Base-by-base conservation (phyloP, 2,113 vertebrate species). In the Danionella cerebrum region DNA sequence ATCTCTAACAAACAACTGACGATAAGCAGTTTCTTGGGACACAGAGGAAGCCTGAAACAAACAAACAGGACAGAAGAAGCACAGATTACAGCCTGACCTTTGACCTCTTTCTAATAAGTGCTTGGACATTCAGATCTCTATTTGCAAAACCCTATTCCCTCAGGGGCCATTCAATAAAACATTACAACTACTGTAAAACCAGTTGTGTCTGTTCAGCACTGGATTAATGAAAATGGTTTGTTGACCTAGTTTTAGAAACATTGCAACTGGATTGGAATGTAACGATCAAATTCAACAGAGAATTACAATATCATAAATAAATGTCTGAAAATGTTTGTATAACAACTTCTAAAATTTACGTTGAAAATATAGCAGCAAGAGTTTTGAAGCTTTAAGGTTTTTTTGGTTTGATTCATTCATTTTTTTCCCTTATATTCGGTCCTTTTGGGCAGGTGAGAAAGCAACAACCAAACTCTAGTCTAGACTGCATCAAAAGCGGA, bases 61-160 rank as follows among this genome's bases (percentile, higher is more conserved):
- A 68, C 44, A 5, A 58, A 47, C 65, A 47, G 19, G 29, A 38
- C 42, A 58, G 12, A 58, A 22, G 41, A 33, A 33, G 51, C 52
- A 38, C 29, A 68, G 53, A 68, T 39, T 57, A 47, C n/a, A 45
- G 38, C 39, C 19, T 67, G 52, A 42, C 41, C 52, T 57, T n/a
- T 45, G 25, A 51, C 13, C 31, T 41, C 12, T 13, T n/a, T 27
- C 38, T 10, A 22, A 25, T 27, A 4, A 48, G 12, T 13, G 18
- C 27, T 35, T 2, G 7, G 24, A 66, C 48, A 42, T 25, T 14
- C 27, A 41, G 35, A 54, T 39, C 42, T 29, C 16, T 19, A 29
- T 33, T 50, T 19, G 11, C 1, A 35, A 22, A 51, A 13, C 13
- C 11, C 45, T 24, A 12, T 39, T 41, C 63, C 22, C 29, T 16